Percentiles rank a stretch among this genome's conserved stretches.
phyloP scores from a whole-genome alignment of 2,113 vertebrate species.

The Passerina amoena region DNA sequence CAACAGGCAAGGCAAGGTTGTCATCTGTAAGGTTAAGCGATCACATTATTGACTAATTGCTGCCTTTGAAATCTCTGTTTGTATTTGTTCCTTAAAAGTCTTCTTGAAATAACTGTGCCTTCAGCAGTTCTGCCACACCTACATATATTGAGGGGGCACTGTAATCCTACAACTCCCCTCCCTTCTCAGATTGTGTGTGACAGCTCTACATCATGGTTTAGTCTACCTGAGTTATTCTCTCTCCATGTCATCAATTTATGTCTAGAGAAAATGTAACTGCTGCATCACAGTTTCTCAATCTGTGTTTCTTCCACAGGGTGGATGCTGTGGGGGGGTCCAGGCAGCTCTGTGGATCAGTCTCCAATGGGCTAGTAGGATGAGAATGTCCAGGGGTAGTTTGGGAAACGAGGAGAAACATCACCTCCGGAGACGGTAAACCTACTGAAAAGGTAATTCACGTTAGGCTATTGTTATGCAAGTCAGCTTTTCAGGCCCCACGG shows the following conservation, averaged over 20 bases:
- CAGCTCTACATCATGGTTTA: background rate
- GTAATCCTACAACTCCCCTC: background rate
- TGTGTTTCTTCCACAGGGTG: constrained; percentile 45
- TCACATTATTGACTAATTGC: background rate
- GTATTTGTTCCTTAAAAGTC: background rate
- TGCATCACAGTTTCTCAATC: background rate
- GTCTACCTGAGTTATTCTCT: background rate
- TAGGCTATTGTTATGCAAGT: background rate
- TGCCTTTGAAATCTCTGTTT: background rate
- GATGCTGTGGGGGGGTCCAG: constrained; percentile 9
- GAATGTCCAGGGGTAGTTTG: constrained; percentile 22
- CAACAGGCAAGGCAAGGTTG: background rate
- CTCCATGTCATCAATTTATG: background rate
- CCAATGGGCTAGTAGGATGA: constrained; percentile 31
- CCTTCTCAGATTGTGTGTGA: background rate
- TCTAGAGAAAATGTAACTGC: background rate
- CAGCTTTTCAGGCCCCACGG: background rate
- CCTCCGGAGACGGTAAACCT: constrained; percentile 9
- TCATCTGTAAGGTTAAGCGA: background rate
- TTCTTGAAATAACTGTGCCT: background rate
- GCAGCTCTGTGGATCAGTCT: constrained; percentile 24
- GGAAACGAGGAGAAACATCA: background rate
- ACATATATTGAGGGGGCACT: background rate
- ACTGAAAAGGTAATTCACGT: constrained; percentile 7
- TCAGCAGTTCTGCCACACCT: background rate